Evolutionary conservation across 2,797 vertebrate genomes (phyloP).

Genomic region (Molossus molossus): DNA sequence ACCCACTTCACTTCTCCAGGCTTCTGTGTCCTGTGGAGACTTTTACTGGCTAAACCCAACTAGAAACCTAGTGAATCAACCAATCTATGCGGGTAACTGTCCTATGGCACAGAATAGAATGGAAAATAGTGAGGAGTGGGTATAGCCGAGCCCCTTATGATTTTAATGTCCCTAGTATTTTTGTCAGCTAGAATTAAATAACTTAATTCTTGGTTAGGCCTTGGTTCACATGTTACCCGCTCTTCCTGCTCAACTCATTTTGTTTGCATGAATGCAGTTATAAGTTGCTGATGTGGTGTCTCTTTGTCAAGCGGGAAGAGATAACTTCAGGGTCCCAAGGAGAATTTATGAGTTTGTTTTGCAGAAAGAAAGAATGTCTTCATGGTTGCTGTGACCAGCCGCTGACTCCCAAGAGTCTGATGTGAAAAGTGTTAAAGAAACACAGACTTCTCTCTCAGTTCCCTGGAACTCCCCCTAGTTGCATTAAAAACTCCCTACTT

Average conservation of each 20-base stretch:
- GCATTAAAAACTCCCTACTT: background rate
- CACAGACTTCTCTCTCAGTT: background rate
- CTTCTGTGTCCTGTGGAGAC: background rate
- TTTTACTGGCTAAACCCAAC: background rate
- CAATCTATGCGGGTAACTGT: background rate
- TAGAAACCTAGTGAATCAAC: background rate
- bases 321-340: background rate
- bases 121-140: background rate
- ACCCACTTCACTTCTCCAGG: background rate
- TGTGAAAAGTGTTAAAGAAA: background rate
- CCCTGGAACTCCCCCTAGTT: background rate
- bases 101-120: background rate
- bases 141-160: background rate
- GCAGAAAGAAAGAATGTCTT: background rate
- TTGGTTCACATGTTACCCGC: background rate
- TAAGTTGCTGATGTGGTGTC: background rate
- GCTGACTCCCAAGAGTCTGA: background rate
- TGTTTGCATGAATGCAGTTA: background rate
- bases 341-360: background rate
- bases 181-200: background rate
- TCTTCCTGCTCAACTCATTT: background rate
- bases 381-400: background rate
- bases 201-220: background rate
- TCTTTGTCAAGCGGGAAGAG: background rate
- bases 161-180: background rate